Base-by-base conservation (phyloP, 2,888 invertebrate genomes). In the Branchinecta sandiegonensis region DNA sequence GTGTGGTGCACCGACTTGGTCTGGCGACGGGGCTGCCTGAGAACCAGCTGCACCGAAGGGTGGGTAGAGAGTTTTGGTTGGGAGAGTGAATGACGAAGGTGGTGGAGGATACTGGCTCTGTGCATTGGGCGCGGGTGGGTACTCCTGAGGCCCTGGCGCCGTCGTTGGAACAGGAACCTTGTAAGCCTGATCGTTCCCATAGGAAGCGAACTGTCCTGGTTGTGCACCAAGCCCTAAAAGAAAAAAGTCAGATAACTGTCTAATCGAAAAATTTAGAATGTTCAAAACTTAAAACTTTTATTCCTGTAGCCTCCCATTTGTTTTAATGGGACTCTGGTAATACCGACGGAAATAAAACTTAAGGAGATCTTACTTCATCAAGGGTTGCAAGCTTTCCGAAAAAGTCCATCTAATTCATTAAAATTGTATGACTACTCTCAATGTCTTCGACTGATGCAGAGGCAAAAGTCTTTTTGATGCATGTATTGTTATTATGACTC, bases 91-190 rank as follows among this genome's bases (percentile, higher is more conserved):
- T 23, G 63, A 17, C 23, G 63, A 17, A n/a, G 63, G 63, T 10
- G 63, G 63, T 17, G 63, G 63, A 17, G 63, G 63, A 10, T 56
- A 56, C 23, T 56, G 63, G 23, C 63, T 56, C 63, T 56, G 63
- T 56, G 63, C 63, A 56, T 56, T 56, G 37, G 37, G 37, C 23
- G 63, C 10, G 23, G 63, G 10, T 17, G 63, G 63, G 23, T 17
- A 56, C 23, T 56, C 63, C 10, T 56, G 63, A 17, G 63, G 11
- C 10, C n/a, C 63, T 10, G 63, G 63, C 10, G 63, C 63, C 8
- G 63, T 17, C 23, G 63, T 56, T 9, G 63, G 23, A 17, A 1
- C 14, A 8, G 63, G 63, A n/a, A 8, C 63, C 11, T 56, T 56
- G 23, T 56, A 56, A n/a, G n/a, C 14, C 63, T 56, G 63, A 17